Evolutionary conservation across 1,140 invertebrate genomes (phyloP).

Genomic region (Sitobion miscanthi): DNA sequence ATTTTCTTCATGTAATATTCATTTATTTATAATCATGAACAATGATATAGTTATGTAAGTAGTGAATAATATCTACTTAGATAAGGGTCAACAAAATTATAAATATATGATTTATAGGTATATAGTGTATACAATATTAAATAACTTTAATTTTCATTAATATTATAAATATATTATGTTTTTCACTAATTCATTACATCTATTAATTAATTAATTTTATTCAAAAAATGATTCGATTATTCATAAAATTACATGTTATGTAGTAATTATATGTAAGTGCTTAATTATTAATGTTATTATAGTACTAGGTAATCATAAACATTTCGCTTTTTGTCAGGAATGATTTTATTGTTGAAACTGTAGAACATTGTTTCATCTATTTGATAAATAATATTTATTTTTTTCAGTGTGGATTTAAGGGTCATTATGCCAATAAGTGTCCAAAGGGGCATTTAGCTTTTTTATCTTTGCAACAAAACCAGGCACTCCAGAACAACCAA

Average conservation of each 20-base stretch:
- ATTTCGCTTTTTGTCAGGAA: background rate
- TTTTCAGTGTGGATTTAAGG: slow-evolving; percentile 91
- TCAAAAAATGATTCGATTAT: background rate
- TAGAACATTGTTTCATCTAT: background rate
- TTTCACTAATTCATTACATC: background rate
- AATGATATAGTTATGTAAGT: background rate
- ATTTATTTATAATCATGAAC: background rate
- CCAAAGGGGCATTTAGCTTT: slow-evolving; percentile 96
- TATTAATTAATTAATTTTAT: background rate
- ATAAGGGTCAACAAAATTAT: background rate
- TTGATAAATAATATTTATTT: slow-evolving; percentile 58
- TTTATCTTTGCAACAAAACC: slow-evolving; percentile 64
- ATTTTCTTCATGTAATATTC: background rate
- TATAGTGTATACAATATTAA: no score
- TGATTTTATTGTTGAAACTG: background rate
- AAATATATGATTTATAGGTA: background rate
- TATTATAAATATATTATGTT: background rate
- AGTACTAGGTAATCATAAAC: background rate
- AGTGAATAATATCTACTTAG: background rate
- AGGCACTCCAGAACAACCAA: slow-evolving; percentile 48
- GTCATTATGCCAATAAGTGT: slow-evolving; percentile 99
- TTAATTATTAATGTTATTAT: background rate
- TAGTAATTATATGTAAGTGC: background rate
- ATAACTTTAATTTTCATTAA: background rate
- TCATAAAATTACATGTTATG: background rate